These are phyloP conservation scores for Steinernema hermaphroditum DNA, from an alignment of 2,888 invertebrate genomes.

Conservation along the genomic window DNA sequence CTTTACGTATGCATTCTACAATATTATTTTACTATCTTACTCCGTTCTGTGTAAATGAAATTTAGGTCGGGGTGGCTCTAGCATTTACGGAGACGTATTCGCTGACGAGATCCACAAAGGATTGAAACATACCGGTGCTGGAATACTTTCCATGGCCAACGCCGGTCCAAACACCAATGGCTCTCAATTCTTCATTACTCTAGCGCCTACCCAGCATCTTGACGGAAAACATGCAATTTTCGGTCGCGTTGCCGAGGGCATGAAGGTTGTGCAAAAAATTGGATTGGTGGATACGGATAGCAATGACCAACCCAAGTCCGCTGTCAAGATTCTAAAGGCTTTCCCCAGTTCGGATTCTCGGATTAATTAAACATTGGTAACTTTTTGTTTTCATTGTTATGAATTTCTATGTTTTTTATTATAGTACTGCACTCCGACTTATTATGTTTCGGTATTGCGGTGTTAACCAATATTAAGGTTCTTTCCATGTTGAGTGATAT, in stretches of 20 bases:
- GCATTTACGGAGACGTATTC: slow-evolving; percentile 91
- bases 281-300: slow-evolving; percentile 91
- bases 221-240: slow-evolving; percentile 97
- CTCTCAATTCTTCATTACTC: slow-evolving; percentile 95
- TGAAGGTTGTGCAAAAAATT: slow-evolving; percentile 78
- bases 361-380: slow-evolving; percentile 3
- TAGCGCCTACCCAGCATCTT: slow-evolving; percentile 94
- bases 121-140: slow-evolving; percentile 90
- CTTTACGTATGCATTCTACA: too few species aligned
- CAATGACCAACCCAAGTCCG: slow-evolving; percentile 86
- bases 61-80: slow-evolving; percentile 84
- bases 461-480: too few species aligned
- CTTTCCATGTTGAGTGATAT: too few species aligned
- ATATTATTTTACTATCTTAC: too few species aligned
- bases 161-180: slow-evolving; percentile 88
- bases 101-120: slow-evolving; percentile 92
- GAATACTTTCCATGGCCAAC: slow-evolving; percentile 83
- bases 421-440: too few species aligned
- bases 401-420: too few species aligned
- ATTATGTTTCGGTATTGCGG: too few species aligned
- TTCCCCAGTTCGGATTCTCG: slow-evolving; percentile 52
- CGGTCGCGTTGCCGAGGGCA: slow-evolving; percentile 69
- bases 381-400: too few species aligned
- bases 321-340: slow-evolving; percentile 71
- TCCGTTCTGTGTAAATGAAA: background rate